Conservation (phyloP, 2,797 vertebrate species). For the Salmo trutta region DNA sequence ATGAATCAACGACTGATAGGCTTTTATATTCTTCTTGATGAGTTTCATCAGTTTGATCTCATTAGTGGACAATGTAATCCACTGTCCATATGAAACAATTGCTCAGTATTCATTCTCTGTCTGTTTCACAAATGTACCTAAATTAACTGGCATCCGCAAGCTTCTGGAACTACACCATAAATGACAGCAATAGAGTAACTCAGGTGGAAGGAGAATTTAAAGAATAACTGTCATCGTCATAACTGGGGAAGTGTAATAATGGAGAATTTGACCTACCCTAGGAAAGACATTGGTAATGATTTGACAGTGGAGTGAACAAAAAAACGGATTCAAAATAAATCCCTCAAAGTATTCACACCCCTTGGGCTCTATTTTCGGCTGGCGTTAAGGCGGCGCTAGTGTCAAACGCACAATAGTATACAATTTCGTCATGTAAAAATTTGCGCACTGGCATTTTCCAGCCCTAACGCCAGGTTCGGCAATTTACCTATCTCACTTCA, state of each 20-base stretch:
- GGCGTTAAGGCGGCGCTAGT: too few species aligned
- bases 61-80: constrained; percentile 62
- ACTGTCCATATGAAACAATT: constrained; percentile 65
- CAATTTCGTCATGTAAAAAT: too few species aligned
- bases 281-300: constrained; percentile 49
- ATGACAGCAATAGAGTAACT: constrained; percentile 28
- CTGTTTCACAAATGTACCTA: constrained; percentile 58
- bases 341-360: too few species aligned
- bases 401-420: too few species aligned
- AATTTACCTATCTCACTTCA: too few species aligned
- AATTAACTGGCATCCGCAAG: constrained; percentile 53
- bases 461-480: too few species aligned
- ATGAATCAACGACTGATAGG: constrained; percentile 62
- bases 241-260: constrained; percentile 24
- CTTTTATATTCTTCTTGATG: constrained; percentile 55
- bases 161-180: constrained; percentile 36
- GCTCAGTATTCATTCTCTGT: constrained; percentile 52
- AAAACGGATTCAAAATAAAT: too few species aligned
- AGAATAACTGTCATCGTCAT: constrained; percentile 28
- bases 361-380: too few species aligned
- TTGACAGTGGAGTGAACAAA: constrained; percentile 34
- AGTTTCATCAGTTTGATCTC: constrained; percentile 66
- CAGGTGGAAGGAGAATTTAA: constrained; percentile 7
- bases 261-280: constrained; percentile 45
- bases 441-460: too few species aligned